Conservation (phyloP, 2,113 vertebrate species). For the Malurus elegans region DNA sequence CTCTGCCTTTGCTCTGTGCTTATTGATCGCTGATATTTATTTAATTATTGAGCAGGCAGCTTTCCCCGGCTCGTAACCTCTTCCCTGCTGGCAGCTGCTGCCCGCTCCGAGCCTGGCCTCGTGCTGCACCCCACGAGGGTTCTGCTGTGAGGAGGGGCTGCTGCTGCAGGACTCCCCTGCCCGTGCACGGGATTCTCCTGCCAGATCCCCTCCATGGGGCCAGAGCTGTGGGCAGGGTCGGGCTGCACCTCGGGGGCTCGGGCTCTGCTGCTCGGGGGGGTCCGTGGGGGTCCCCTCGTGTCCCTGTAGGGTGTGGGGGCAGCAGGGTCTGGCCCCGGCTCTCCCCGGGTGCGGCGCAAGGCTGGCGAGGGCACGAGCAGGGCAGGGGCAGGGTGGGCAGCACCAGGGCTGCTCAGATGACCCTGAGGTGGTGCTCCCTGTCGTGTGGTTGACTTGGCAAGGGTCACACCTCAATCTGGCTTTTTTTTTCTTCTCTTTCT, state of each 20-base stretch:
- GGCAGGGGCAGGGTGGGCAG: neutral
- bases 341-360: neutral
- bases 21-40: constrained; percentile 54
- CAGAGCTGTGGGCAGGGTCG: accelerated
- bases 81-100: constrained; percentile 8
- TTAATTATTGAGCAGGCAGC: constrained; percentile 44
- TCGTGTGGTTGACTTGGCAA: neutral
- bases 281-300: neutral
- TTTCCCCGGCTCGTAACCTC: neutral
- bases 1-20: constrained; percentile 29
- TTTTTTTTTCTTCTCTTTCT: neutral
- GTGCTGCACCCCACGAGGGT: neutral
- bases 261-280: neutral
- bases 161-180: neutral
- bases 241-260: neutral
- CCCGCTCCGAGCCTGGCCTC: neutral
- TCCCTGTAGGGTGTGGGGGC: neutral
- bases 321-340: neutral
- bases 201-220: neutral
- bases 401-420: neutral
- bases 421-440: neutral
- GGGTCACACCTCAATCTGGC: neutral
- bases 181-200: accelerated
- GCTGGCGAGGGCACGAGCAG: neutral
- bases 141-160: neutral